Conservation (phyloP, 2,113 vertebrate species). For the Nesogale talazaci region DNA sequence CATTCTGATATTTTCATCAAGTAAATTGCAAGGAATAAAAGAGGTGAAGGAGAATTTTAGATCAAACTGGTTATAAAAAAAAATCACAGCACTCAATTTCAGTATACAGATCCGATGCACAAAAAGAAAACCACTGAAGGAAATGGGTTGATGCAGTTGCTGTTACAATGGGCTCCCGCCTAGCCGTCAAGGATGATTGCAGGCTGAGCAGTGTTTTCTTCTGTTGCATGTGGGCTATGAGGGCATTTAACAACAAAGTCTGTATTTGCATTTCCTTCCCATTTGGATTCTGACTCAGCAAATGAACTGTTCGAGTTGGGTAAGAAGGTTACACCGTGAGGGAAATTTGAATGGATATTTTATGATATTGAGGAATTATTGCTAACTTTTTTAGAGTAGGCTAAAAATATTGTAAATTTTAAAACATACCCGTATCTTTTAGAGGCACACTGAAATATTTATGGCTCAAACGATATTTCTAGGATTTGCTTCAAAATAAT, state of each 20-base stretch:
- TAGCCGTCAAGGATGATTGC: too few species aligned
- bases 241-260: too few species aligned
- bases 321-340: neutral
- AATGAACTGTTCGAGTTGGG: neutral
- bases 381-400: constrained; percentile 15
- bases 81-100: too few species aligned
- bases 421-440: neutral
- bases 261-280: neutral
- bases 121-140: too few species aligned
- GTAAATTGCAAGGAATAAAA: neutral
- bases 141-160: too few species aligned
- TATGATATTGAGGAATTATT: constrained; percentile 29
- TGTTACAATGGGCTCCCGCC: too few species aligned
- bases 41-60: neutral
- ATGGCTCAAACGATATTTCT: constrained; percentile 39
- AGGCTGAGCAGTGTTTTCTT: too few species aligned
- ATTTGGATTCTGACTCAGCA: constrained; percentile 11
- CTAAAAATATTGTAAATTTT: neutral
- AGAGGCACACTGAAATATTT: constrained; percentile 39
- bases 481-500: constrained; percentile 26
- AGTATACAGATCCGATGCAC: too few species aligned
- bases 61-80: neutral
- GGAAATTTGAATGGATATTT: neutral
- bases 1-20: neutral
- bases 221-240: too few species aligned